Percentiles rank a stretch among this genome's conserved stretches.
Conservation (phyloP, 2,797 vertebrate species). For the Eulemur albifrons region DNA sequence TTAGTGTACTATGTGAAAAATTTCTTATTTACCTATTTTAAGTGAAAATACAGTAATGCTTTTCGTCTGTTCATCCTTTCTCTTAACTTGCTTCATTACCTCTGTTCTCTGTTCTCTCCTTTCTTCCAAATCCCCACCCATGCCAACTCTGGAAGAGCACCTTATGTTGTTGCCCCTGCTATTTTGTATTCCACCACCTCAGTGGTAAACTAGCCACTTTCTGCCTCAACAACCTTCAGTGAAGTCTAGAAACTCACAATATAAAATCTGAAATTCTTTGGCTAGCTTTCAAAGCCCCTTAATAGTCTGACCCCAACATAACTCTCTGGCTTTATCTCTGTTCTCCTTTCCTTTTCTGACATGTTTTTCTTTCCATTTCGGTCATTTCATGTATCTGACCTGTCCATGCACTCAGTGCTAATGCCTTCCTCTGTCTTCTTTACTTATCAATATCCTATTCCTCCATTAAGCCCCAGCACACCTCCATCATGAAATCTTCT, state of each 20-base stretch:
- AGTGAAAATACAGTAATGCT: not conserved
- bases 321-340: not conserved
- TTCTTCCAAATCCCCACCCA: not conserved
- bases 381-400: not conserved
- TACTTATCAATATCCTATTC: not conserved
- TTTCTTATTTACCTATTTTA: not conserved
- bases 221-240: not conserved
- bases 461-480: not conserved
- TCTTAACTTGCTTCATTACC: not conserved
- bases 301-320: not conserved
- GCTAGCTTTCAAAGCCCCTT: not conserved
- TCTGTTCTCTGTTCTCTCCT: not conserved
- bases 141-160: not conserved
- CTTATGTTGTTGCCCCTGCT: not conserved
- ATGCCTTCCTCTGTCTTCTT: not conserved
- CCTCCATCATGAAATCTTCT: not conserved
- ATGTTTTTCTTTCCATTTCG: not conserved
- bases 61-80: not conserved
- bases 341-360: not conserved
- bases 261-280: not conserved
- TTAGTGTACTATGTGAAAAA: not conserved
- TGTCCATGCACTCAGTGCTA: not conserved
- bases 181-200: not conserved
- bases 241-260: not conserved
- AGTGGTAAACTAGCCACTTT: not conserved